Conservation (phyloP, 2,113 vertebrate species). For the Arizona elegans region DNA sequence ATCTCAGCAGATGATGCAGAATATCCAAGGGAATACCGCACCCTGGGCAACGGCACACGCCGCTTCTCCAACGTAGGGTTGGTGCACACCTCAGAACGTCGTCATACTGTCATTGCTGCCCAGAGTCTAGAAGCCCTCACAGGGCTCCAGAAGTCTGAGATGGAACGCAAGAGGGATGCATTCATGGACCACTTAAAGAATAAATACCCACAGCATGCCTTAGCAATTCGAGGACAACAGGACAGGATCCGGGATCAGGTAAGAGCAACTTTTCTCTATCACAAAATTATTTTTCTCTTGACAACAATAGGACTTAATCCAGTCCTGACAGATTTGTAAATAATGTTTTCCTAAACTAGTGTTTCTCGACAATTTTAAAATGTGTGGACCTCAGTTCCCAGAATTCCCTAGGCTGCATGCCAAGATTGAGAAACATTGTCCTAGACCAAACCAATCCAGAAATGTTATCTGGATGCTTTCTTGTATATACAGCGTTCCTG, state of each 20-base stretch:
- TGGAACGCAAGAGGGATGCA: slow-evolving; percentile 92
- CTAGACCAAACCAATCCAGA: not conserved
- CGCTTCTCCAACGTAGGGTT: slow-evolving; percentile 98
- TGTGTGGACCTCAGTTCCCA: not conserved
- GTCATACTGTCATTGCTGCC: slow-evolving; percentile 93
- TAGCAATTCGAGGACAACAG: slow-evolving; percentile 82
- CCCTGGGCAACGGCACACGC: slow-evolving; percentile 87
- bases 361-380: not conserved
- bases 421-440: not conserved
- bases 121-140: slow-evolving; percentile 96
- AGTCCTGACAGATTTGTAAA: too few species aligned
- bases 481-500: not conserved
- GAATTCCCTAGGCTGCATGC: not conserved
- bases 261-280: not conserved
- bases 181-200: slow-evolving; percentile 98
- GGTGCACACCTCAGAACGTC: slow-evolving; percentile 95
- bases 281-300: not conserved
- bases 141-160: slow-evolving; percentile 92
- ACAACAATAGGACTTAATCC: too few species aligned
- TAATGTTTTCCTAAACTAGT: not conserved
- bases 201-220: slow-evolving; percentile 92
- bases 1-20: slow-evolving; percentile 97
- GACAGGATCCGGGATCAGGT: slow-evolving; percentile 90
- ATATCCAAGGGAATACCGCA: slow-evolving; percentile 95
- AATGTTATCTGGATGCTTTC: not conserved